Percentiles rank a stretch among this genome's conserved stretches.
These are phyloP conservation scores for Sebastes flavidus DNA, from an alignment of 2,797 vertebrate genomes.

Conservation along the genomic window DNA sequence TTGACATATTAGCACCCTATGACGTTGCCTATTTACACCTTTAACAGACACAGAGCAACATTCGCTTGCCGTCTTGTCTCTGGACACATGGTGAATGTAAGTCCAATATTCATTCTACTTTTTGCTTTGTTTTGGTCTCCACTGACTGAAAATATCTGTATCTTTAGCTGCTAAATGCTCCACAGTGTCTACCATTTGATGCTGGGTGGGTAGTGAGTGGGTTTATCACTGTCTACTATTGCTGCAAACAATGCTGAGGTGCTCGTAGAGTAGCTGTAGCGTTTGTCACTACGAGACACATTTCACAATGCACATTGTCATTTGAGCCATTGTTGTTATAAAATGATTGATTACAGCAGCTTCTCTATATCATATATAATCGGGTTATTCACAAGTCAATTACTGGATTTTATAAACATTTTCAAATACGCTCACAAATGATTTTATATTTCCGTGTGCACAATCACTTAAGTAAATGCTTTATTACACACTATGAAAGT, in stretches of 20 bases:
- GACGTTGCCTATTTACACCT: too few species aligned
- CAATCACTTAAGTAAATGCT: background rate
- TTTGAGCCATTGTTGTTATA: background rate
- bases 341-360: background rate
- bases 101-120: too few species aligned
- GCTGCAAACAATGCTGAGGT: too few species aligned
- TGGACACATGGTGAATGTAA: too few species aligned
- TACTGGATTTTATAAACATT: background rate
- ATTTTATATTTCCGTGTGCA: background rate
- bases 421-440: background rate
- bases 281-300: background rate
- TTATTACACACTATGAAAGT: background rate
- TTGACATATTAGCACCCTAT: too few species aligned
- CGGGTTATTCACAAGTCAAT: background rate
- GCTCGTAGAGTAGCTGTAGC: background rate
- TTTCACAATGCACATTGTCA: background rate
- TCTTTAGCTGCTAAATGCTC: too few species aligned
- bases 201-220: background rate
- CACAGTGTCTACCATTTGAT: too few species aligned
- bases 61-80: too few species aligned
- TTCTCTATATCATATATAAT: background rate
- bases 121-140: too few species aligned
- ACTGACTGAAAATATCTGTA: too few species aligned
- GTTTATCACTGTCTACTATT: too few species aligned
- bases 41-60: too few species aligned